Evolutionary conservation across 1,140 invertebrate species (phyloP).

Genomic region (Carposina sasakii): DNA sequence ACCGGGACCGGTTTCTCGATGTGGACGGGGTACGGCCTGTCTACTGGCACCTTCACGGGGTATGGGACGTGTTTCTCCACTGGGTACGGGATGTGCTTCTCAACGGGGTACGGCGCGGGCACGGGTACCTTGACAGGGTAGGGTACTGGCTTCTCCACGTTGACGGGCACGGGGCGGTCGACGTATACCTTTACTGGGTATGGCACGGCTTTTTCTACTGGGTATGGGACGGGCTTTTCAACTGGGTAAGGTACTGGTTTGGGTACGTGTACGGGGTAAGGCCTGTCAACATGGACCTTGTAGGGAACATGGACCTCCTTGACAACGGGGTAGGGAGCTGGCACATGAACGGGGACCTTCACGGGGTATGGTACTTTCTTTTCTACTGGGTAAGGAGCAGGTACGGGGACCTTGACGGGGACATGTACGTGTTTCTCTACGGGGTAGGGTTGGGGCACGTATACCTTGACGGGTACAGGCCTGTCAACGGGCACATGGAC

Average conservation of each 20-base stretch:
- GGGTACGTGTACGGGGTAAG: constrained; percentile 82
- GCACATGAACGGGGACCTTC: constrained; percentile 77
- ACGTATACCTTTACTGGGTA: constrained; percentile 77
- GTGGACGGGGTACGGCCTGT: constrained; percentile 74
- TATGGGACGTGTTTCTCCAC: constrained; percentile 76
- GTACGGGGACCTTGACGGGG: constrained; percentile 73
- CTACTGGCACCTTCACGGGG: constrained; percentile 75
- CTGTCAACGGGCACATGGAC: constrained; percentile 81
- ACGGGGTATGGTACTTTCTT: constrained; percentile 77
- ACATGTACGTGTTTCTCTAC: constrained; percentile 72
- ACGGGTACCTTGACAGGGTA: constrained; percentile 73
- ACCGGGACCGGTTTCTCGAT: constrained; percentile 75
- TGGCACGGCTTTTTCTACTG: constrained; percentile 78
- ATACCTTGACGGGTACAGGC: constrained; percentile 77
- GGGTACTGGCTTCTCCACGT: constrained; percentile 72
- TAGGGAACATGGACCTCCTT: constrained; percentile 78
- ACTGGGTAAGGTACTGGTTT: constrained; percentile 77
- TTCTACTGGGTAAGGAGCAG: constrained; percentile 74
- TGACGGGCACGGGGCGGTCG: constrained; percentile 74
- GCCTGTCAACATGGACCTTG: constrained; percentile 80
- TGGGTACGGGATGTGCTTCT: constrained; percentile 73
- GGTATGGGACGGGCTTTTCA: constrained; percentile 79
- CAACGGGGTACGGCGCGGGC: constrained; percentile 69
- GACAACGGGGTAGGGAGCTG: constrained; percentile 77
- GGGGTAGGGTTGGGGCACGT: constrained; percentile 79